A percentile compares a stretch with the other conserved stretches of the same genome.
phyloP scores from a whole-genome alignment of 2,888 invertebrate species.

The Epistrophe grossulariae region DNA sequence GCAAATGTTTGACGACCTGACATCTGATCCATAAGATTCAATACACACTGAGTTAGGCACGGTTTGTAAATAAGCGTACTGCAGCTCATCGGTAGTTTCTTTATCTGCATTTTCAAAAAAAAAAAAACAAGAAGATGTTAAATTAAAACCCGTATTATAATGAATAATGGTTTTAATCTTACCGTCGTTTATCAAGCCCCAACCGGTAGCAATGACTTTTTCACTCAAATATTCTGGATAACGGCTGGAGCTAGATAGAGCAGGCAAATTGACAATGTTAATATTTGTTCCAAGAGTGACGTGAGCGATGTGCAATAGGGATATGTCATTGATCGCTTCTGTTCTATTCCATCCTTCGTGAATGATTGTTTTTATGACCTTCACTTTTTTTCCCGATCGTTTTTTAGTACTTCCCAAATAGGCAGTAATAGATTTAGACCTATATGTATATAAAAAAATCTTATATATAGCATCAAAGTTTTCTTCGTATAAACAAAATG shows the following conservation, averaged over 20 bases:
- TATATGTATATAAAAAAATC: neutral
- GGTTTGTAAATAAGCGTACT: constrained; percentile 77
- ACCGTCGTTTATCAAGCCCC: constrained; percentile 55
- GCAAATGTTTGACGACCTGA: constrained; percentile 77
- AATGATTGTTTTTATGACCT: constrained; percentile 27
- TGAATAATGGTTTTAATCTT: neutral
- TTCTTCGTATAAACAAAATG: neutral
- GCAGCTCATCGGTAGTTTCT: neutral
- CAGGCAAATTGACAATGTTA: neutral
- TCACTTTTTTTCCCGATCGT: neutral
- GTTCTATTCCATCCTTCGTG: neutral
- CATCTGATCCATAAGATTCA: constrained; percentile 69
- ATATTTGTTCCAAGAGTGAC: constrained; percentile 2
- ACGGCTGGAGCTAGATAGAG: neutral
- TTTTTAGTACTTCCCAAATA: constrained; percentile 13
- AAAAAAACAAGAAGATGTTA: neutral
- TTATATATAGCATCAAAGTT: neutral
- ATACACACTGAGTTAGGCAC: constrained; percentile 78
- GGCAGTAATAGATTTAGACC: neutral
- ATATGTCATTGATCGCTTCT: neutral
- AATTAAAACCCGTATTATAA: neutral
- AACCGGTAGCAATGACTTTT: constrained; percentile 43
- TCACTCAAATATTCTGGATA: constrained; percentile 1
- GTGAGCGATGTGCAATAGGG: neutral
- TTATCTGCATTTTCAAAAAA: neutral